Evolutionary conservation across 2,888 invertebrate species (phyloP), one percentile per base, ranked within the genome.

Genomic region (Pyrrhia umbra): DNA sequence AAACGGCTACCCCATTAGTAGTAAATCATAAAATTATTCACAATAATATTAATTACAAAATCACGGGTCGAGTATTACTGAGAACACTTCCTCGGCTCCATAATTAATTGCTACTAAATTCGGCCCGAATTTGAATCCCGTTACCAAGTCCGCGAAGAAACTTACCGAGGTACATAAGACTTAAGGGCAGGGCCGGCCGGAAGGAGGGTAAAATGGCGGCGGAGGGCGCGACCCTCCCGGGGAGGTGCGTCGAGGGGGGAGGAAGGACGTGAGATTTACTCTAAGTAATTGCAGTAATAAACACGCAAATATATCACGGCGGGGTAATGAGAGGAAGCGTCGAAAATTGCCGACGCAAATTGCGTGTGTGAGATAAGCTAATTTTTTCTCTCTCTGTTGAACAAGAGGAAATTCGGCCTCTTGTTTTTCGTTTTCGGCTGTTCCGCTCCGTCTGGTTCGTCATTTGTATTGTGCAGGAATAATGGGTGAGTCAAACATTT

Each of bases 241-340:
- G 67, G 73, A 66, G 71, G 79, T 75, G 85, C 87, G 85, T 84
- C 84, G 88, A 79, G 88, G 88, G 87, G 85, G 89, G 88, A 92
- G 95, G 94, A 95, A 95, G 95, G 94, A 95, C 93, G 94, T 92
- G 93, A 95, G 95, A 95, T 95, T 95, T 95, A 95, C 95, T 95
- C 94, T 95, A 95, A 95, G 95, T 95, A 95, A 95, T 95, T 95
- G 95, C 95, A 92, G 95, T 95, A 95, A 95, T 95, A 95, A 95
- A 95, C 94, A 94, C 93, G 94, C 92, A 94, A 93, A 95, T 95
- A 95, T 95, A 95, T 95, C 95, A 95, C 93, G 90, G 86, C 93
- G 88, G 91, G 89, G 94, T 94, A 95, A 95, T 95, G 94, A 95
- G 93, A 93, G 94, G 94, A 94, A 95, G 92, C 92, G 89, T 79